Conservation (phyloP, 2,888 invertebrate genomes). For the Ferdinandea cuprea region DNA sequence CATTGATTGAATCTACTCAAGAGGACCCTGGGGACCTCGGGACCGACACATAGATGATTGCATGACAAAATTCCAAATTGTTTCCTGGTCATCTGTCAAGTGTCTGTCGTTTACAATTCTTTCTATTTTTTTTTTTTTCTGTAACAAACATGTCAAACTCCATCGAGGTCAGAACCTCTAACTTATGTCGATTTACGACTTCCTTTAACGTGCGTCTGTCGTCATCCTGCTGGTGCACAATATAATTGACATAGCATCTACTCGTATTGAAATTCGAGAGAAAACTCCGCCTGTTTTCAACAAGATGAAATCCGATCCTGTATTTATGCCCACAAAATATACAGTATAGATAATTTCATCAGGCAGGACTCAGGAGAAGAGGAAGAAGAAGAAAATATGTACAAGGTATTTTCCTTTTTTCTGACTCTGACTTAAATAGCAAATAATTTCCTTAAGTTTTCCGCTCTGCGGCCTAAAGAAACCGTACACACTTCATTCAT, state of each 20-base stretch:
- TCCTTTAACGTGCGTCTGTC: constrained; percentile 48
- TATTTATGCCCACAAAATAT: constrained; percentile 29
- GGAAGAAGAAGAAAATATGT: too few species aligned
- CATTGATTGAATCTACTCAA: too few species aligned
- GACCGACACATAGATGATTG: too few species aligned
- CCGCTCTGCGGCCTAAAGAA: constrained; percentile 34
- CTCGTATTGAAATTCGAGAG: constrained; percentile 40
- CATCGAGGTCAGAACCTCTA: constrained; percentile 22
- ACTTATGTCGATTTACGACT: constrained; percentile 56
- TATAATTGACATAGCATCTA: constrained; percentile 32
- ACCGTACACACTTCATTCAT: constrained; percentile 58
- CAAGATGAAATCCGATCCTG: constrained; percentile 62
- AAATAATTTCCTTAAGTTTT: constrained; percentile 58
- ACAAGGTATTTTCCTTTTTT: not conserved
- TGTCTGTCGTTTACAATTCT: too few species aligned
- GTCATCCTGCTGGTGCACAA: constrained; percentile 4
- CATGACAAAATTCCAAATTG: too few species aligned
- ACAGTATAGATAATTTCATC: constrained; percentile 12
- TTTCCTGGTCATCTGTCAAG: too few species aligned
- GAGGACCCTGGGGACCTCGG: too few species aligned
- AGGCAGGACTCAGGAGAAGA: constrained; percentile 5
- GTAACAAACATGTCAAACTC: constrained; percentile 37
- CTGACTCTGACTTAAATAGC: constrained; percentile 55
- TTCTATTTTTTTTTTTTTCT: constrained; percentile 2
- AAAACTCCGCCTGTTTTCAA: constrained; percentile 67